Evolutionary conservation across 2,113 vertebrate species (phyloP).

Genomic region (Emydocephalus ijimae): DNA sequence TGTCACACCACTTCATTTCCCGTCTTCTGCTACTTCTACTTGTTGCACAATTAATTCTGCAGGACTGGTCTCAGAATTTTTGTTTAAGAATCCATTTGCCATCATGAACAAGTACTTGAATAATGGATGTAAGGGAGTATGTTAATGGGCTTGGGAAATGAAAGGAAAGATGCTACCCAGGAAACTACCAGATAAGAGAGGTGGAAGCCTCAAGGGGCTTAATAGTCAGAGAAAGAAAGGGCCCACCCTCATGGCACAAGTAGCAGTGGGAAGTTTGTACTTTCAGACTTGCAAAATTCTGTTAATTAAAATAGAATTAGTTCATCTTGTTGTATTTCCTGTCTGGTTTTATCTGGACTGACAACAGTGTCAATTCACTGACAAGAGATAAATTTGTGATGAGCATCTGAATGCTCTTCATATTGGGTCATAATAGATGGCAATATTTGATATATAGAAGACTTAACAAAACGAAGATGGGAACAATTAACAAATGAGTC

Average conservation of each 20-base stretch:
- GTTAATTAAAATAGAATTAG: background rate
- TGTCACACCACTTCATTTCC: background rate
- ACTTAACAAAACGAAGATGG: background rate
- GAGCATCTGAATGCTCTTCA: background rate
- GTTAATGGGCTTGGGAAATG: background rate
- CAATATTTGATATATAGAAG: background rate
- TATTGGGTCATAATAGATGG: background rate
- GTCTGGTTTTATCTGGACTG: background rate
- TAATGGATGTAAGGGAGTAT: background rate
- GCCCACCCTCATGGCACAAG: background rate
- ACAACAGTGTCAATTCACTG: background rate
- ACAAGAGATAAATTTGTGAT: background rate
- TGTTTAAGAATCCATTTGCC: background rate
- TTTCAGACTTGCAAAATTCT: background rate
- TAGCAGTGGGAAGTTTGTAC: background rate
- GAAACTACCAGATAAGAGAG: background rate
- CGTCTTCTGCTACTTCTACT: constrained; percentile 3
- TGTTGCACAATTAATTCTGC: background rate
- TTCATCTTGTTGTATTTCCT: background rate
- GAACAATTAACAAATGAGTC: background rate
- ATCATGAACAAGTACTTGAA: background rate
- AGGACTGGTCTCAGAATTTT: background rate
- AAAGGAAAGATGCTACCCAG: background rate
- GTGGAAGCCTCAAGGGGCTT: background rate
- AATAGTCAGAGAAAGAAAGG: background rate